Evolutionary conservation across 2,888 invertebrate species (phyloP), one percentile per base, ranked within the genome.

Genomic region (Vesta saturnalis): DNA sequence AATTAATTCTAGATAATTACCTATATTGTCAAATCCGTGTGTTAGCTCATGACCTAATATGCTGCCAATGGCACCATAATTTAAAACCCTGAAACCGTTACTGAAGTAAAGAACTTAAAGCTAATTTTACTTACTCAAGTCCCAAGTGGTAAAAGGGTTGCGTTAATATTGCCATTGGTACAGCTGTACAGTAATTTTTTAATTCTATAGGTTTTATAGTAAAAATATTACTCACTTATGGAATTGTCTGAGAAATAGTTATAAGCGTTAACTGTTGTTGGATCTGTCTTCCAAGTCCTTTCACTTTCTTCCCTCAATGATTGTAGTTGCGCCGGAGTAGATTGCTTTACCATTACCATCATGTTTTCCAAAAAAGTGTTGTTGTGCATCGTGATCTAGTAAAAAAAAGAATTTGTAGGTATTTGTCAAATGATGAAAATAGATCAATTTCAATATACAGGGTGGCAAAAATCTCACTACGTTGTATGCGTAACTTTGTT

Each of bases 131-230:
- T 39, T 43, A 67, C 94, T 94, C 93, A 69, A 94, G 85, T 76
- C 94, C 94, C 81, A 94, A 87, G 83, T 93, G 89, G 83, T 93
- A 94, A 84, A 94, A 93, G 16, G 94, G 94, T 83, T 91, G 91
- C 82, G 94, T 93, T 73, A 94, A 85, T 82, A 95, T 94, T 74
- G 93, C 94, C 80, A 92, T 88, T 55, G 95, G 94, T 71, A 95
- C 88, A 78, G 94, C 94, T 95, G 87, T n/a, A n/a, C n/a, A n/a
- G n/a, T n/a, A n/a, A n/a, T n/a, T n/a, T n/a, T n/a, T n/a, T n/a
- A n/a, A n/a, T n/a, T n/a, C n/a, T n/a, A n/a, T 15, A n/a, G 16
- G 23, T 22, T 49, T 49, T 12, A 8, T 8, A 6, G 15, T 1
- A 18, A 22, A 35, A 16, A 18, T 16, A 19, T 8, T 16, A 72